These are phyloP conservation scores for Coryphaenoides rupestris DNA, from an alignment of 2,113 vertebrate genomes.

Conservation along the genomic window DNA sequence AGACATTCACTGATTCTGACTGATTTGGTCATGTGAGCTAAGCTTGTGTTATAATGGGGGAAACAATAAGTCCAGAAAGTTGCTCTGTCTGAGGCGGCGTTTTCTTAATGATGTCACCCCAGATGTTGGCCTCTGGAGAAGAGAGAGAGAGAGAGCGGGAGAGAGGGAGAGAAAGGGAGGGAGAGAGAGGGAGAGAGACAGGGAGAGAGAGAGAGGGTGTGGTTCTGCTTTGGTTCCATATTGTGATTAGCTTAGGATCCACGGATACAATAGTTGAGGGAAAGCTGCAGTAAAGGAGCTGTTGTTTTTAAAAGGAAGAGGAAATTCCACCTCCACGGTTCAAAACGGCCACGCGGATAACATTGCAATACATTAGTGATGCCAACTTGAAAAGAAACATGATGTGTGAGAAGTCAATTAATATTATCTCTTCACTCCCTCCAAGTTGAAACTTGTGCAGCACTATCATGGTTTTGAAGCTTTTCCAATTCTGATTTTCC, in stretches of 20 bases:
- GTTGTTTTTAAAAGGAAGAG: slow-evolving; percentile 16
- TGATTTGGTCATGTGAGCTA: not conserved
- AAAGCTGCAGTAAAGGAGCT: slow-evolving; percentile 9
- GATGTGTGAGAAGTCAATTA: no score
- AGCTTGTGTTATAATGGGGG: not conserved
- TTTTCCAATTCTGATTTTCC: no score
- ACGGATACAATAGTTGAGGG: slow-evolving; percentile 38
- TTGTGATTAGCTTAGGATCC: slow-evolving; percentile 47
- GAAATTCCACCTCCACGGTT: slow-evolving; percentile 5
- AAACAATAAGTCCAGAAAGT: slow-evolving; percentile 19
- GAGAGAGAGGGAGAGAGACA: no score
- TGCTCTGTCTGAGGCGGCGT: slow-evolving; percentile 44
- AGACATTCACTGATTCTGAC: no score
- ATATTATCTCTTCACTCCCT: no score
- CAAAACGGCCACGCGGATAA: slow-evolving; percentile 4
- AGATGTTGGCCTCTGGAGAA: slow-evolving; percentile 50
- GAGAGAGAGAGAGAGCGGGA: slow-evolving; percentile 45
- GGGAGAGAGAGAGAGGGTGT: slow-evolving; percentile 48
- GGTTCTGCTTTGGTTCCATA: slow-evolving; percentile 42
- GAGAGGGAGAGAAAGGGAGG: slow-evolving; percentile 47
- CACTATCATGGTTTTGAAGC: no score
- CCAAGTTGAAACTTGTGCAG: no score
- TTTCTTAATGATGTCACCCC: slow-evolving; percentile 62
- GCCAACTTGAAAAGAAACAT: no score
- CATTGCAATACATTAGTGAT: not conserved